Evolutionary conservation across 2,113 vertebrate genomes (phyloP).

Genomic region (Hypocryptadius cinnamomeus): DNA sequence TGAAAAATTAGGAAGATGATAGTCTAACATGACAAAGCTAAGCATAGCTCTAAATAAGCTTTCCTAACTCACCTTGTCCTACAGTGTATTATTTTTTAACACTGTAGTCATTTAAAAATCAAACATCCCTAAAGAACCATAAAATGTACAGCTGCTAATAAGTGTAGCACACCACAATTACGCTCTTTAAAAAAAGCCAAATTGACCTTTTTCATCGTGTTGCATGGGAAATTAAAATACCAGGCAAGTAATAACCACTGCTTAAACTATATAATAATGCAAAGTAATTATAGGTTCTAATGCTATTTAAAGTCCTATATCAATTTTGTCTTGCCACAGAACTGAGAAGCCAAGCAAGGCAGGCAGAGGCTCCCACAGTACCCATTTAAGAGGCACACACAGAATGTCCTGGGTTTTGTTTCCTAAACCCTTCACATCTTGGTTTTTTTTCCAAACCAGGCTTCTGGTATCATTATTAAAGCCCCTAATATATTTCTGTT

Average conservation of each 20-base stretch:
- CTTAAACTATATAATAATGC: constrained; percentile 73
- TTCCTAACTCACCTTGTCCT: constrained; percentile 23
- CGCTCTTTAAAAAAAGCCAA: constrained; percentile 56
- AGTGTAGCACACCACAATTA: constrained; percentile 57
- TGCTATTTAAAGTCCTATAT: constrained; percentile 71
- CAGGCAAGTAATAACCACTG: constrained; percentile 67
- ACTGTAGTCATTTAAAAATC: constrained; percentile 45
- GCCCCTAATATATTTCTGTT: constrained; percentile 70
- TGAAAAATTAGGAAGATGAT: not conserved
- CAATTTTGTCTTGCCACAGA: constrained; percentile 69
- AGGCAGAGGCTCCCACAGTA: constrained; percentile 4
- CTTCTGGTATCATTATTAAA: constrained; percentile 69
- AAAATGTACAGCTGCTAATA: constrained; percentile 65
- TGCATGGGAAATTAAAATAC: constrained; percentile 74
- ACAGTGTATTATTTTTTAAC: constrained; percentile 12
- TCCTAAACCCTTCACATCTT: constrained; percentile 58
- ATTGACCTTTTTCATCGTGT: constrained; percentile 70
- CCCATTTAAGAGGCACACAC: constrained; percentile 35
- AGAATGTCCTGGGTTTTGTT: constrained; percentile 42
- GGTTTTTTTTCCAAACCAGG: constrained; percentile 34
- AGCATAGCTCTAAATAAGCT: not conserved
- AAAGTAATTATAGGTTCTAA: constrained; percentile 71
- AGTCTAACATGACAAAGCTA: not conserved
- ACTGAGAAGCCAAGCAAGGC: constrained; percentile 59
- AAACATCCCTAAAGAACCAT: constrained; percentile 57